Evolutionary conservation across 2,797 vertebrate species (phyloP).

Genomic region (Lacerta viridis): DNA sequence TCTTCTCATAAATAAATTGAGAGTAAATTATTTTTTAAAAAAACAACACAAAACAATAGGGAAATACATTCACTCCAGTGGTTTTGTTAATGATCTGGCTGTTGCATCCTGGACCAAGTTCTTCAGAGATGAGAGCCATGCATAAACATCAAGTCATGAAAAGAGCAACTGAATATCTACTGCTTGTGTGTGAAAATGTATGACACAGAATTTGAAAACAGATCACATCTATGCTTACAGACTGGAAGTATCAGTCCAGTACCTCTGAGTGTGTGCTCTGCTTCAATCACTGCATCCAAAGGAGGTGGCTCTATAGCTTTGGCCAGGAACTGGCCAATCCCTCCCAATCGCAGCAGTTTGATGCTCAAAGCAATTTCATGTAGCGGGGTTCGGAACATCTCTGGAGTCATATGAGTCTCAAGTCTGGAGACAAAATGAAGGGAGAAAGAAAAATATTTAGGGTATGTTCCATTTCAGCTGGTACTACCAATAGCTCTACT

Average conservation of each 20-base stretch:
- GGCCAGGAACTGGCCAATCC: slow-evolving; percentile 93
- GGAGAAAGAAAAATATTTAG: slow-evolving; percentile 39
- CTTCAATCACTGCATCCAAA: slow-evolving; percentile 95
- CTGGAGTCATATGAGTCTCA: slow-evolving; percentile 94
- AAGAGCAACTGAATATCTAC: too few species aligned
- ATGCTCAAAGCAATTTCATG: slow-evolving; percentile 96
- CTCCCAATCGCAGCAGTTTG: slow-evolving; percentile 92
- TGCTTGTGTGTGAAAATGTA: not conserved
- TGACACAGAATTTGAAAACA: not conserved
- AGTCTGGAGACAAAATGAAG: slow-evolving; percentile 79
- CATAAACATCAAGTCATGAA: not conserved
- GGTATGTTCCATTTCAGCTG: not conserved
- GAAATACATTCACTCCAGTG: not conserved
- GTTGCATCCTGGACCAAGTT: too few species aligned
- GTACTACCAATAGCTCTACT: not conserved
- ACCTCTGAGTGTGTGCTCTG: slow-evolving; percentile 93
- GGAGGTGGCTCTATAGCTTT: slow-evolving; percentile 97
- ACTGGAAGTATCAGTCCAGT: slow-evolving; percentile 9
- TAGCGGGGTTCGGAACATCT: slow-evolving; percentile 95
- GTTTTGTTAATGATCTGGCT: not conserved
- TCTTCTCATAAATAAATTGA: not conserved
- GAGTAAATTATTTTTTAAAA: not conserved
- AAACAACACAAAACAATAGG: too few species aligned
- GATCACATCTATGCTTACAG: not conserved
- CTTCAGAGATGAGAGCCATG: not conserved